A percentile compares a stretch with the other conserved stretches of the same genome.
Evolutionary conservation across 2,888 invertebrate species (phyloP).

Genomic region (Isotomurus palustris): DNA sequence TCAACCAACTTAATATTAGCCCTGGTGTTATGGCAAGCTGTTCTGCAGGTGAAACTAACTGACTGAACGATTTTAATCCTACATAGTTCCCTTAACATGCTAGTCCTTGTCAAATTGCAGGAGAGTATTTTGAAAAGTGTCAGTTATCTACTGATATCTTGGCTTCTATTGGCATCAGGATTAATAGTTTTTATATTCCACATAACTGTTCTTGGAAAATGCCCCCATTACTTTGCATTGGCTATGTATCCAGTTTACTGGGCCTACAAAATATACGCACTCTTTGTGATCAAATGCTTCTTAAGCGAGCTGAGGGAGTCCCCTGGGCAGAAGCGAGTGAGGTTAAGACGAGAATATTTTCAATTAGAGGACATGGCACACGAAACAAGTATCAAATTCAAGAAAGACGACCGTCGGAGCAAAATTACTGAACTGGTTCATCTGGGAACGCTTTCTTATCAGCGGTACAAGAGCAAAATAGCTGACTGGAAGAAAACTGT

Average conservation of each 20-base stretch:
- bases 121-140: constrained; percentile 3
- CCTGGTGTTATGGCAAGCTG: neutral
- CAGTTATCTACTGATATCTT: neutral
- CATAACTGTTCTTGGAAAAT: neutral
- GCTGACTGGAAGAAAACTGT: too few relatives aligned
- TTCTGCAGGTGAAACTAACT: neutral
- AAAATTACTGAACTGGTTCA: too few relatives aligned
- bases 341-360: too few relatives aligned
- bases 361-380: too few relatives aligned
- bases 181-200: neutral
- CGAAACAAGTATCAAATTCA: too few relatives aligned
- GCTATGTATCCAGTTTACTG: constrained; percentile 3
- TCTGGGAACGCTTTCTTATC: too few relatives aligned
- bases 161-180: neutral
- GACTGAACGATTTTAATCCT: neutral
- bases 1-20: neutral
- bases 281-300: neutral
- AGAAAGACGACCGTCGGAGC: too few relatives aligned
- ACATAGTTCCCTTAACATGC: neutral
- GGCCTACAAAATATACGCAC: neutral
- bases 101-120: neutral
- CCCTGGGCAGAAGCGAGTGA: neutral
- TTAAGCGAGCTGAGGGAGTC: neutral
- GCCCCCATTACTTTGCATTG: neutral
- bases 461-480: too few relatives aligned